A percentile compares a stretch with the other conserved stretches of the same genome.
These are phyloP conservation scores for Molothrus ater DNA, from an alignment of 2,797 vertebrate species.

Conservation along the genomic window DNA sequence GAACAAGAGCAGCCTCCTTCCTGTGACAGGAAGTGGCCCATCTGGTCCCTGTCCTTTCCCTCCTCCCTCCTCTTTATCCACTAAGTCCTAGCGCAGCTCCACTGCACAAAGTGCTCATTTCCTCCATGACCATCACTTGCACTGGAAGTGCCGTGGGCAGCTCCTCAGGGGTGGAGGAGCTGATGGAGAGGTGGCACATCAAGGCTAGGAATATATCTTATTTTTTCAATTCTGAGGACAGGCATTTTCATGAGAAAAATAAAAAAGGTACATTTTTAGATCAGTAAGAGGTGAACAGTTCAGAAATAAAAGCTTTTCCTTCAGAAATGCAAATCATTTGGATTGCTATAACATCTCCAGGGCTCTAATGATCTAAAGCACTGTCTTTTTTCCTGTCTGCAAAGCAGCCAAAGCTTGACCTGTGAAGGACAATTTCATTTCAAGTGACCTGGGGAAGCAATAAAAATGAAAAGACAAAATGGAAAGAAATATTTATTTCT, in stretches of 20 bases:
- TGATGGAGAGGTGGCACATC: neutral
- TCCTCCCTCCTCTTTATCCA: rapidly evolving
- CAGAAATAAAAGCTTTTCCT: slow-evolving; percentile 28
- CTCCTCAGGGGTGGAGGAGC: neutral
- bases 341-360: neutral
- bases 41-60: neutral
- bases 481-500: slow-evolving; percentile 18
- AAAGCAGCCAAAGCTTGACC: neutral
- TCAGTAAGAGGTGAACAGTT: neutral
- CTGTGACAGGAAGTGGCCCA: rapidly evolving
- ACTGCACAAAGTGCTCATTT: neutral
- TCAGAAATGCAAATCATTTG: slow-evolving; percentile 23
- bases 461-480: slow-evolving; percentile 17
- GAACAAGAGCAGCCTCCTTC: neutral
- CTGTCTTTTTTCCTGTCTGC: neutral
- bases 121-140: neutral
- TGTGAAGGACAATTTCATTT: slow-evolving; percentile 50
- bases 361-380: slow-evolving; percentile 1
- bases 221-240: neutral
- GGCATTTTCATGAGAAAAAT: neutral
- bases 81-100: neutral
- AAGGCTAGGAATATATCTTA: neutral
- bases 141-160: neutral
- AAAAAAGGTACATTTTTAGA: neutral
- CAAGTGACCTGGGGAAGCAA: slow-evolving; percentile 30